Conservation (phyloP, 2,888 invertebrate species). For the Drosophila niveifrons region DNA sequence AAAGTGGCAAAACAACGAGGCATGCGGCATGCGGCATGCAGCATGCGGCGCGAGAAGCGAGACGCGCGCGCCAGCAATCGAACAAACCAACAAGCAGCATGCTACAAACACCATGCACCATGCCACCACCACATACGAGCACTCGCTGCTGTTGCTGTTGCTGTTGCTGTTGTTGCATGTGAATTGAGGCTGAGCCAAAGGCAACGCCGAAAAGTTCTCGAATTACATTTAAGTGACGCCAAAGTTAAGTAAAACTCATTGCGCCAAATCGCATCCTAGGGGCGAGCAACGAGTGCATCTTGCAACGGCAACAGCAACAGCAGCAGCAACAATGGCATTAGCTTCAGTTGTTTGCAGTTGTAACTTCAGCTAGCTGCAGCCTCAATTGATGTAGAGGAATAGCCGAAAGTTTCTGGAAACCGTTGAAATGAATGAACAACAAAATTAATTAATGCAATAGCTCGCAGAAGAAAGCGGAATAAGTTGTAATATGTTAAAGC, state of each 20-base stretch:
- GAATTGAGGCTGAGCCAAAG: conserved; percentile 28
- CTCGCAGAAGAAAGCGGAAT: too few relatives aligned
- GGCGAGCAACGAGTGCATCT: neutral
- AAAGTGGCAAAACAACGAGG: conserved; percentile 57
- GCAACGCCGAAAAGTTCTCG: conserved; percentile 64
- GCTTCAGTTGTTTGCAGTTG: neutral
- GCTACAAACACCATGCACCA: conserved; percentile 19
- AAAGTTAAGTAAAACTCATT: conserved; percentile 71
- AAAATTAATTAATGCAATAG: too few relatives aligned
- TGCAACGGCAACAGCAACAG: neutral
- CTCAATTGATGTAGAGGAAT: neutral
- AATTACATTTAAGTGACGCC: conserved; percentile 73
- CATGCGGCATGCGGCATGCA: too few relatives aligned
- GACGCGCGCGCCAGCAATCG: conserved; percentile 41
- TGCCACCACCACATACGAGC: neutral
- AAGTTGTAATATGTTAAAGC: too few relatives aligned
- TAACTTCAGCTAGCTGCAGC: neutral
- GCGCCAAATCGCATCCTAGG: conserved; percentile 55
- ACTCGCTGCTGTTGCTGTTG: neutral
- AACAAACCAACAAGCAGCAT: conserved; percentile 41
- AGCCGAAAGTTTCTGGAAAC: neutral
- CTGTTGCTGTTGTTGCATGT: neutral
- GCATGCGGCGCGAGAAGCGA: conserved; percentile 2
- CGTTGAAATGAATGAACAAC: too few relatives aligned
- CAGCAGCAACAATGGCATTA: neutral